Evolutionary conservation across 2,113 vertebrate species (phyloP).

Genomic region (Gasterosteus aculeatus): DNA sequence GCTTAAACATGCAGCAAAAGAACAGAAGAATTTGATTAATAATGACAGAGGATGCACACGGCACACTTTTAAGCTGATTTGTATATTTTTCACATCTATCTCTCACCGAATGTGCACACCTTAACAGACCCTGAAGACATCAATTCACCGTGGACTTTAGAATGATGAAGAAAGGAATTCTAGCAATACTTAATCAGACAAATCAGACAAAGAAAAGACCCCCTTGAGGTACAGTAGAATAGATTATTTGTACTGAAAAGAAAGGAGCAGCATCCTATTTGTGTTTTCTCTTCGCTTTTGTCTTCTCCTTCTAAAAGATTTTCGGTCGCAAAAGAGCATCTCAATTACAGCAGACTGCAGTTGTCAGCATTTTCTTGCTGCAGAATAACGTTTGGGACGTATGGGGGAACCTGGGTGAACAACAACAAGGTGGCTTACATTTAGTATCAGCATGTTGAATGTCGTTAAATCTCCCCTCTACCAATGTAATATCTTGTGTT

Average conservation of each 20-base stretch:
- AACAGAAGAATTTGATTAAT: neutral
- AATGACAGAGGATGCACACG: neutral
- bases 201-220: neutral
- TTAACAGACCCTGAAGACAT: neutral
- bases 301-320: conserved; percentile 19
- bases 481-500: conserved; percentile 26
- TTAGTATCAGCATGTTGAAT: conserved; percentile 5
- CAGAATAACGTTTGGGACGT: conserved; percentile 1
- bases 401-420: neutral
- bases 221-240: neutral
- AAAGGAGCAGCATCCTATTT: conserved; percentile 32
- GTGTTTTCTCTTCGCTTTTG: conserved; percentile 14
- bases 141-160: neutral
- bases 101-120: neutral
- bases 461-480: conserved; percentile 8
- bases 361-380: conserved; percentile 34
- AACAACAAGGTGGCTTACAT: conserved; percentile 7
- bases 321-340: conserved; percentile 13
- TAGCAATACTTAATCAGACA: neutral
- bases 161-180: neutral
- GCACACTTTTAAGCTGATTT: neutral
- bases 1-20: neutral
- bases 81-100: neutral
- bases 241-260: neutral
- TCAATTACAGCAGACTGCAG: conserved; percentile 21